Evolutionary conservation across 1,140 invertebrate species (phyloP).

Genomic region (Laodelphax striatellus): DNA sequence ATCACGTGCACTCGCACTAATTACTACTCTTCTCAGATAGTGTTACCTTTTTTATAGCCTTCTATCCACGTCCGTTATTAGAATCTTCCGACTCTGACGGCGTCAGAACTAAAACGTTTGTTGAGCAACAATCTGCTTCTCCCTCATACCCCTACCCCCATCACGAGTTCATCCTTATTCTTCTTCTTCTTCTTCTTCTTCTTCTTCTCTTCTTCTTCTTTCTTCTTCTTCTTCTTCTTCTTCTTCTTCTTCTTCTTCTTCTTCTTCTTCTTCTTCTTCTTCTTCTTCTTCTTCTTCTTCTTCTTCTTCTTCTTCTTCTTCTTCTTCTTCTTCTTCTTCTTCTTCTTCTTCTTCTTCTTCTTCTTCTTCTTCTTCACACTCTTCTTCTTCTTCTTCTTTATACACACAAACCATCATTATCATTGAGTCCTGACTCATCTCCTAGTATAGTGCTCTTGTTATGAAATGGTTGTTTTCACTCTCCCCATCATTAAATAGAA

Average conservation of each 20-base stretch:
- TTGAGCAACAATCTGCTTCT: neutral
- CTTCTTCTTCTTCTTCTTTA: neutral
- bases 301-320: neutral
- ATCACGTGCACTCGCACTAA: no score
- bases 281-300: slow-evolving; percentile 2
- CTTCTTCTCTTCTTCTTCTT: slow-evolving; percentile 1
- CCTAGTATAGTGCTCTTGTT: neutral
- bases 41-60: no score
- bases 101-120: no score
- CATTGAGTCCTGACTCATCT: neutral
- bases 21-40: no score
- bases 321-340: neutral
- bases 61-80: no score
- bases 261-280: no score
- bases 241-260: no score
- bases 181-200: slow-evolving; percentile 2
- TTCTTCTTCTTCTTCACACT: neutral
- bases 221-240: slow-evolving; percentile 5
- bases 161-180: neutral
- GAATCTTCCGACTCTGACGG: no score
- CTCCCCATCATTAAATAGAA: neutral
- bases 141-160: no score
- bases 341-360: neutral
- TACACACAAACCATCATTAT: neutral
- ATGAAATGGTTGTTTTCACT: neutral